A percentile compares a stretch with the other conserved stretches of the same genome.
Conservation (phyloP, 2,888 invertebrate genomes). For the Acanthococcus lagerstroemiae region DNA sequence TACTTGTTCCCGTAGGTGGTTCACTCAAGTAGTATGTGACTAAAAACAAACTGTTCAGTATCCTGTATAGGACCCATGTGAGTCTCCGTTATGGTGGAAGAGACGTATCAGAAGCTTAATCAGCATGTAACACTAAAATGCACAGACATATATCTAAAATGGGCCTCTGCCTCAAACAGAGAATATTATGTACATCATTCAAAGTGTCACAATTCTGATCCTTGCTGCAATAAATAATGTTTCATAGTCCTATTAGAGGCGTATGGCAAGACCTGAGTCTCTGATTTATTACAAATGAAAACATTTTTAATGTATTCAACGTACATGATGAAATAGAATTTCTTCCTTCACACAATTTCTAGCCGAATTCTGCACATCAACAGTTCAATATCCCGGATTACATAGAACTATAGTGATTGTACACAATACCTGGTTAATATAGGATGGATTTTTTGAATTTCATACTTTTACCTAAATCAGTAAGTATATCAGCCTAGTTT, state of each 20-base stretch:
- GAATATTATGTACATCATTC: background rate
- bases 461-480: no score
- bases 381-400: background rate
- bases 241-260: background rate
- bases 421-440: background rate
- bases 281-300: no score
- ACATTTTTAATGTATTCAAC: no score
- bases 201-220: background rate
- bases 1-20: background rate
- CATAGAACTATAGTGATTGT: background rate
- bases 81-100: background rate
- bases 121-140: background rate
- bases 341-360: background rate
- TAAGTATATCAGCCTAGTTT: no score
- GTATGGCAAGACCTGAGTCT: background rate
- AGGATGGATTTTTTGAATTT: background rate
- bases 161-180: background rate
- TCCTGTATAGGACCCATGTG: no score
- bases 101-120: no score
- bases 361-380: background rate
- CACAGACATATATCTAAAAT: no score
- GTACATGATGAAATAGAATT: background rate
- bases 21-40: background rate
- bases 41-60: background rate
- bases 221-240: background rate